Percentiles rank a stretch among this genome's conserved stretches.
Evolutionary conservation across 2,113 vertebrate genomes (phyloP).

Genomic region (Pterocles orientalis): DNA sequence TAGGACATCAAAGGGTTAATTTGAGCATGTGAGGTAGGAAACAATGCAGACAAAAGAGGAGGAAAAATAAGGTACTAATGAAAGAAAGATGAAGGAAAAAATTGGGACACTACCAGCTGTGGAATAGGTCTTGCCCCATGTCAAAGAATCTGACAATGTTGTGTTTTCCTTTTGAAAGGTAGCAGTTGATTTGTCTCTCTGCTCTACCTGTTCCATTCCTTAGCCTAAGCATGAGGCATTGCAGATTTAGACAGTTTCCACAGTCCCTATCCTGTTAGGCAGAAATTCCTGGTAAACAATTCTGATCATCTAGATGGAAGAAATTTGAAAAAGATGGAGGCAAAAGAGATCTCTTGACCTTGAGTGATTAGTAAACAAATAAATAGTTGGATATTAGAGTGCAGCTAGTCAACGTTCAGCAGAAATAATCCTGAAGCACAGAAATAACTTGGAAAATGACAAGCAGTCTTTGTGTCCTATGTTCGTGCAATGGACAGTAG

Average conservation of each 20-base stretch:
- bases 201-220: neutral
- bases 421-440: neutral
- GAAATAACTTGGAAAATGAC: neutral
- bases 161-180: neutral
- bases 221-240: neutral
- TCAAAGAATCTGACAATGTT: neutral
- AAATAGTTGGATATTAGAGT: neutral
- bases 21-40: neutral
- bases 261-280: neutral
- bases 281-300: neutral
- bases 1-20: neutral
- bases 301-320: neutral
- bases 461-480: neutral
- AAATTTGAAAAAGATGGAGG: neutral
- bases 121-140: neutral
- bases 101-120: neutral
- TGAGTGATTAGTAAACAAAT: neutral
- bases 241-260: neutral
- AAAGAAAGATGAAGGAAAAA: neutral
- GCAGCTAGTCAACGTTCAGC: neutral
- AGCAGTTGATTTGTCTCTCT: neutral
- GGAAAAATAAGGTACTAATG: neutral
- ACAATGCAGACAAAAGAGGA: neutral
- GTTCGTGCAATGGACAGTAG: neutral
- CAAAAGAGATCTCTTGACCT: neutral